phyloP scores from a whole-genome alignment of 1,140 invertebrate genomes.

The Drosophila fuyamai region DNA sequence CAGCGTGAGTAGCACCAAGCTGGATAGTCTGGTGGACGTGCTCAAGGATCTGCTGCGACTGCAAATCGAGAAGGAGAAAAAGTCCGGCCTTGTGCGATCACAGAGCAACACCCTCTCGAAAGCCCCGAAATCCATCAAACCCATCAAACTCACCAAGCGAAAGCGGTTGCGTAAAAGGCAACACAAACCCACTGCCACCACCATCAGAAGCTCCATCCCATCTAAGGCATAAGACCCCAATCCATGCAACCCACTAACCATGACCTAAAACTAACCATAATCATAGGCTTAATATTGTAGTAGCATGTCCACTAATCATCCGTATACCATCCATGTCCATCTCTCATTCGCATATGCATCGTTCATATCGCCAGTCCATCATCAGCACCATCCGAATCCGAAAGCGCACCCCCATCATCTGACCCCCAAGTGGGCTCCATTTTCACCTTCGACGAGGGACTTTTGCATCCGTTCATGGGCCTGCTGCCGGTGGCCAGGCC shows the following conservation, averaged over 20 bases:
- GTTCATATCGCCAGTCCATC: slow-evolving; percentile 67
- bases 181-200: slow-evolving; percentile 4
- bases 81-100: background rate
- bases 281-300: slow-evolving; percentile 14
- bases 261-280: slow-evolving; percentile 19
- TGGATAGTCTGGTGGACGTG: slow-evolving; percentile 67
- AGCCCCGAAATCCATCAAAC: background rate
- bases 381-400: slow-evolving; percentile 54
- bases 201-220: slow-evolving; percentile 1
- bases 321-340: slow-evolving; percentile 22
- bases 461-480: slow-evolving; percentile 78
- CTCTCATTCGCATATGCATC: slow-evolving; percentile 35
- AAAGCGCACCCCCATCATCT: slow-evolving; percentile 6
- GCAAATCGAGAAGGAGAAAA: slow-evolving; percentile 46
- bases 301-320: slow-evolving; percentile 17
- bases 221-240: background rate
- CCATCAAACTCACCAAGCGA: slow-evolving; percentile 5
- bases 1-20: slow-evolving; percentile 45
- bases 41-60: slow-evolving; percentile 57
- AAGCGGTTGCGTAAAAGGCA: slow-evolving; percentile 12
- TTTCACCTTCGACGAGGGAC: slow-evolving; percentile 34
- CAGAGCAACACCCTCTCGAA: slow-evolving; percentile 8
- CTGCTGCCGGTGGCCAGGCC: slow-evolving; percentile 51
- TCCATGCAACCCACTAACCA: slow-evolving; percentile 8
- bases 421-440: slow-evolving; percentile 45